These are phyloP conservation scores for Bimastos eiseni DNA, from an alignment of 2,888 invertebrate species.

Conservation along the genomic window DNA sequence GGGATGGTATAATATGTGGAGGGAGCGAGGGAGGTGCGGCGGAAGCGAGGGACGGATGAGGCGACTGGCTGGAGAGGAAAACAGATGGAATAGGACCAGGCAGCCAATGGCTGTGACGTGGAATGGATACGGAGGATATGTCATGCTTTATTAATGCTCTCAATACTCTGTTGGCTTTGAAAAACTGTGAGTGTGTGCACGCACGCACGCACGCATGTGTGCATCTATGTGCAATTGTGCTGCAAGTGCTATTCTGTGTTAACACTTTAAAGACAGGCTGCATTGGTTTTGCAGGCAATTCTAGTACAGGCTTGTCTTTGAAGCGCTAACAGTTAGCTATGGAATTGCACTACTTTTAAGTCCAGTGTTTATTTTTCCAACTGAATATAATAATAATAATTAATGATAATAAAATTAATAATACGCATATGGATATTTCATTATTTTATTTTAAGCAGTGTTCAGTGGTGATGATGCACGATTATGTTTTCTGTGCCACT, in stretches of 20 bases:
- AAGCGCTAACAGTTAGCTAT: neutral
- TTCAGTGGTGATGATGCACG: neutral
- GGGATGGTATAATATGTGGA: neutral
- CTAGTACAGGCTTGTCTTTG: no score
- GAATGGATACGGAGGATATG: neutral
- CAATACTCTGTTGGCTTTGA: constrained; percentile 13
- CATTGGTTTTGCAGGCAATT: no score
- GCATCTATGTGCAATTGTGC: neutral
- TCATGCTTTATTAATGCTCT: neutral
- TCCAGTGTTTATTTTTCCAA: neutral
- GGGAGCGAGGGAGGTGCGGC: neutral
- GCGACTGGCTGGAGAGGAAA: neutral
- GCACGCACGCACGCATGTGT: no score
- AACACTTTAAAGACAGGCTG: no score
- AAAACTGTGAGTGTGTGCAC: neutral
- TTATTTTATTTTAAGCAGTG: neutral
- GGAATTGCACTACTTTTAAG: neutral
- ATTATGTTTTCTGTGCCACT: neutral
- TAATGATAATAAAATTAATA: no score
- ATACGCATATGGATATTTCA: neutral
- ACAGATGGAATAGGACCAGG: neutral
- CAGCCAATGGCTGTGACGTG: neutral
- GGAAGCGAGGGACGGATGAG: neutral
- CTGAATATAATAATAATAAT: no score
- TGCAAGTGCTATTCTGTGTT: neutral